Conservation (phyloP, 1,140 invertebrate species). For the Paraescarpia echinospica region DNA sequence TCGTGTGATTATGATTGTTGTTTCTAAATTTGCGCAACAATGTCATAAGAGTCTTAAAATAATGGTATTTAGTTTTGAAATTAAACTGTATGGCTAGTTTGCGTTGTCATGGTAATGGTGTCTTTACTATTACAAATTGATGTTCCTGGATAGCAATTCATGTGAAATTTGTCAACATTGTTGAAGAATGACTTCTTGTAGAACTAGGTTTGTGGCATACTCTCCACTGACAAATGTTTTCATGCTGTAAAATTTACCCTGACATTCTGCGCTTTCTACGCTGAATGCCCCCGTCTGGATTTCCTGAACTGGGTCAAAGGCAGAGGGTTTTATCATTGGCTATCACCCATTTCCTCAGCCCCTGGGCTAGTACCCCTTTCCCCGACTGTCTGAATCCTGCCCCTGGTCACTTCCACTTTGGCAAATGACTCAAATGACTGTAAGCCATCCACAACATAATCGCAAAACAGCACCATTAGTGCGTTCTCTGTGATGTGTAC, state of each 20-base stretch:
- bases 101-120: too few species aligned
- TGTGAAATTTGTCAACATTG: too few species aligned
- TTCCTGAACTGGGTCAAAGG: background rate
- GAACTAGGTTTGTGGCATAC: background rate
- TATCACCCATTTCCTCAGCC: background rate
- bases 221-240: background rate
- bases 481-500: too few species aligned
- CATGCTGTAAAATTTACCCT: background rate
- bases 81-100: too few species aligned
- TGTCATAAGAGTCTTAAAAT: background rate
- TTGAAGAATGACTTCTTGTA: background rate
- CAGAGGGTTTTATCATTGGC: background rate
- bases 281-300: background rate
- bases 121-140: too few species aligned
- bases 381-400: background rate
- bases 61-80: background rate
- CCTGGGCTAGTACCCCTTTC: background rate
- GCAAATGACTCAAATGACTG: background rate
- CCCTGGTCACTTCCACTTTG: background rate
- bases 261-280: background rate
- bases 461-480: too few species aligned
- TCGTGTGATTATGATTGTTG: too few species aligned
- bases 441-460: too few species aligned
- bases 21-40: too few species aligned
- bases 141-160: too few species aligned